Base-by-base conservation (phyloP, 1,140 invertebrate genomes). In the Drosophila parabipectinata region DNA sequence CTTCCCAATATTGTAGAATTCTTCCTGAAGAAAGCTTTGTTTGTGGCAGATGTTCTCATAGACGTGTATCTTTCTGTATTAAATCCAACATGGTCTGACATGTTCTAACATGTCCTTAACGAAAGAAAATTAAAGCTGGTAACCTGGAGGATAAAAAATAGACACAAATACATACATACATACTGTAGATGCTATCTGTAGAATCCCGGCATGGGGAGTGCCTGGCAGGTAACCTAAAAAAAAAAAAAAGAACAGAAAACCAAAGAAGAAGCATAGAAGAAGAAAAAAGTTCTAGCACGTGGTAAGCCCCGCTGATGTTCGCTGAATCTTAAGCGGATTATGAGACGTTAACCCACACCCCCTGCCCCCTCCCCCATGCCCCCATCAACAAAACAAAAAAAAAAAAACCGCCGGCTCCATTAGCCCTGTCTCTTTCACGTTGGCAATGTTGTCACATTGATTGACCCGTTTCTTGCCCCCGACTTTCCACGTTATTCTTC, bases 281-380 rank as follows among this genome's bases (percentile, higher is more conserved):
- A 32, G 21, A 12, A 14, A 18, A 39, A 39, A 28, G 6, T 18
- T 52, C 15, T 53, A 56, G 63, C 66, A 69, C 66, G 66, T 69
- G 66, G 66, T 69, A 44, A 24, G 26, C 51, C 51, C 41, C 15
- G 41, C 39, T 28, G 51, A 56, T 55, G 51, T 55, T 54, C 15
- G 30, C 30, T 68, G 51, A 56, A 69, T 69, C 66, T 55, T 69
- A 56, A 69, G 63, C 64, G 66, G 62, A 68, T 69, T 69, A 69
- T 56, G 24, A 67, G 66, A 68, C 66, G 51, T 68, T 56, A 69
- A 68, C 51, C 63, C 51, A 18, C 41, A n/a, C 8, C 9, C 30
- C 24, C 12, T 14, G 7, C 21, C 41, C 7, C 14, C 1, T 3
- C 5, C 15, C 26, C 18, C 18, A 1, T 21, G 21, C 15, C 18